Base-by-base conservation (phyloP, 2,888 invertebrate species). In the Malacosoma neustria region DNA sequence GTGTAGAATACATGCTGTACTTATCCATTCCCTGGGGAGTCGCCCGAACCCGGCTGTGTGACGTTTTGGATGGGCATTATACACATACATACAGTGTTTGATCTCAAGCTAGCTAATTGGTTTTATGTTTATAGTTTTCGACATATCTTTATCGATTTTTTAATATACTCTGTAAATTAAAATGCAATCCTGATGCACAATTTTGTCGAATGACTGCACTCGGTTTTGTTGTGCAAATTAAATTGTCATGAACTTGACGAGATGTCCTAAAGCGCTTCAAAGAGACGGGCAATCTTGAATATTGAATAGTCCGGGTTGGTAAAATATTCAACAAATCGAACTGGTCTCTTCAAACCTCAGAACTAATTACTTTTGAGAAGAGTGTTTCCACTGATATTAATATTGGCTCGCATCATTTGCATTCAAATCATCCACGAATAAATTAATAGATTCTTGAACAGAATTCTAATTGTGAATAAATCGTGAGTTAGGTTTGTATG, bases 251-350 rank as follows among this genome's bases (percentile, higher is more conserved):
- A 66, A 64, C 61, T 74, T 70, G 59, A 57, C 60, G 61, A 52
- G 54, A 51, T 59, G 51, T 57, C 51, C 47, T 49, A 43, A 47
- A 49, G 49, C 54, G 53, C 62, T 71, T 62, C 63, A 67, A 68
- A 71, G 67, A 64, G 57, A 54, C 53, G 54, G 46, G 55, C 49
- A 66, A 57, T 55, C 61, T 54, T 76, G 73, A 75, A 75, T 77
- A 76, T 75, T 77, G 71, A 76, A 73, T 72, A 71, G 70, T 53
- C 58, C 53, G 65, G 55, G 65, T 65, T 71, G 64, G 58, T 72
- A 67, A 72, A 75, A 73, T 71, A 77, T 74, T 74, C 71, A 63
- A 61, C 61, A 57, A 67, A 72, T 69, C 62, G 61, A 67, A 68
- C 58, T 40, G 56, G 48, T 45, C 42, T 48, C 51, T 53, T 38